Evolutionary conservation across 2,797 vertebrate genomes (phyloP), one percentile per base, ranked within the genome.

Genomic region (Esox masquinongy): DNA sequence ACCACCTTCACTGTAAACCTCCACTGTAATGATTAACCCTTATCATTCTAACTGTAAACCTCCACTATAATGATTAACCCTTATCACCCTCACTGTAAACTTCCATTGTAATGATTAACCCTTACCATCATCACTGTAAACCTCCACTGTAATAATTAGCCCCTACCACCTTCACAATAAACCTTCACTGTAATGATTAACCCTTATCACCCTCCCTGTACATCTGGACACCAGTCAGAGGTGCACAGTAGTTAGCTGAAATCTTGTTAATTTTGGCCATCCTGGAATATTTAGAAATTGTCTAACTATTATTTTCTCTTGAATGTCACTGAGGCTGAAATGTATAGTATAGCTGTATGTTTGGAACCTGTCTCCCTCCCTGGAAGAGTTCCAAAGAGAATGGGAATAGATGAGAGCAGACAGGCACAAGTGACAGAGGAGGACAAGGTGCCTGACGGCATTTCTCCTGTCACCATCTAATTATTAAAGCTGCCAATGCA

Each of bases 151-250:
- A 31, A 31, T 31, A 3, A 31, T 31, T 31, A 31, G 3, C 29
- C 29, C 29, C 3, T 31, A 1, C 29, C 29, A 31, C 29, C 3
- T 31, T 31, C 29, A 31, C 29, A 1, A 3, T 31, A 31, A 31
- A 31, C 29, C 29, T 31, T 3, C 3, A 31, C 29, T 31, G 29
- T 3, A 31, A 31, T 31, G 29, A n/a, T 53, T 53, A 16, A 53
- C 50, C 5, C 26, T 66, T 14, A 29, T 26, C 50, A 56, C 50
- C 9, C 16, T 26, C 31, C 56, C 74, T 26, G 19, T 59, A 14
- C 56, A 50, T 49, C 68, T 29, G 71, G 67, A 36, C 69, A 49
- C 24, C 70, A 61, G 22, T 69, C 47, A 53, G n/a, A 56, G 63
- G 19, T 3, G 43, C 64, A 5, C n/a, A 49, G 26, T 70, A 26